Percentiles rank a stretch among this genome's conserved stretches.
Evolutionary conservation across 2,888 invertebrate species (phyloP).

Genomic region (Pantelozetes paolii): DNA sequence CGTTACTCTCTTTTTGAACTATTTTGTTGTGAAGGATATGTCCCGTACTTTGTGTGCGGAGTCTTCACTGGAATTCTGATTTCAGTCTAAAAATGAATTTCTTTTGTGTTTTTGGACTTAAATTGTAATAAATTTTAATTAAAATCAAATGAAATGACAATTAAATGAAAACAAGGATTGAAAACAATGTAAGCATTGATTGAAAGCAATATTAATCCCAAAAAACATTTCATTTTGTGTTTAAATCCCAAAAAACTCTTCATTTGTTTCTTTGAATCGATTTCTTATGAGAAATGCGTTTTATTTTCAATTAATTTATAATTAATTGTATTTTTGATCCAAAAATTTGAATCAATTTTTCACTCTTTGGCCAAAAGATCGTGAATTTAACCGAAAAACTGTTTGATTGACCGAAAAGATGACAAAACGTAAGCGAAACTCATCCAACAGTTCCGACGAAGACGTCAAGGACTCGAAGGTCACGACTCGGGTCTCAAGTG

Average conservation of each 20-base stretch:
- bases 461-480: not conserved
- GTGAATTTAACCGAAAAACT: not conserved
- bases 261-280: not conserved
- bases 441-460: slow-evolving; percentile 25
- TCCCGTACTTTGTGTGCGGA: not conserved
- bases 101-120: not conserved
- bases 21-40: no score
- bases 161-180: not conserved
- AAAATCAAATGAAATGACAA: not conserved
- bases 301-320: not conserved
- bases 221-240: not conserved
- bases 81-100: slow-evolving; percentile 6
- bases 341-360: not conserved
- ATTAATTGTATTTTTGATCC: not conserved
- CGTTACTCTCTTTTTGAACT: no score
- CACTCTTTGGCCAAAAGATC: not conserved
- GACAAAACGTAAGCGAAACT: slow-evolving; percentile 4
- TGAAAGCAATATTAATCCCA: no score
- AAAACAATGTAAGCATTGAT: not conserved
- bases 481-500: slow-evolving; percentile 10
- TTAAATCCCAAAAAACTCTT: not conserved
- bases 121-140: not conserved
- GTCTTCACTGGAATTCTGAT: not conserved
- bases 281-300: slow-evolving; percentile 1
- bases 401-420: not conserved